A percentile compares a stretch with the other conserved stretches of the same genome.
Conservation (phyloP, 1,140 invertebrate genomes). For the Leptestheria dahalacensis region DNA sequence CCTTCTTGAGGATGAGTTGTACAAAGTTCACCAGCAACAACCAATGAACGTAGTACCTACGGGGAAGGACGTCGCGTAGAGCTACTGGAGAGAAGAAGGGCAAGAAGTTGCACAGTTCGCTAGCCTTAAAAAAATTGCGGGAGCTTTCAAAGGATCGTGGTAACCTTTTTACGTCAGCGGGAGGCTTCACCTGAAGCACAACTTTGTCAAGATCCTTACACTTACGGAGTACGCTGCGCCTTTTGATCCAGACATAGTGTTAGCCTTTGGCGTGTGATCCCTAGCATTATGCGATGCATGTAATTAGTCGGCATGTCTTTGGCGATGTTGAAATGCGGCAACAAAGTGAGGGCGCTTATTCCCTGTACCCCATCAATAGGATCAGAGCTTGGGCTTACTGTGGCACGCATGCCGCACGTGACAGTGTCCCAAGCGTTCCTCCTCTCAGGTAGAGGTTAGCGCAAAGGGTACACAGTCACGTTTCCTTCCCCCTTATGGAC, state of each 20-base stretch:
- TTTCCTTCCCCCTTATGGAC: constrained; percentile 3
- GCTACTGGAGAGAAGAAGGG: constrained; percentile 9
- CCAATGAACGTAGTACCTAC: constrained; percentile 4
- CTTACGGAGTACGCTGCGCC: not conserved
- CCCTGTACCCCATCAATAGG: not conserved
- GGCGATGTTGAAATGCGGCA: constrained; percentile 3
- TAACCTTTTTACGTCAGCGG: not conserved
- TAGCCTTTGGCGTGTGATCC: not conserved
- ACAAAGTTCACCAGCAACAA: constrained; percentile 4
- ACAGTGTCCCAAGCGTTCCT: no score
- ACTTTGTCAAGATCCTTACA: not conserved
- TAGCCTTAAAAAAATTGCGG: constrained; percentile 2
- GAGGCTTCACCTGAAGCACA: not conserved
- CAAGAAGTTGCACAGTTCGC: constrained; percentile 6
- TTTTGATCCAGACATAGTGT: not conserved
- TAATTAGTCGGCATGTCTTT: not conserved
- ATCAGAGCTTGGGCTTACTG: not conserved
- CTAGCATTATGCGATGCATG: constrained; percentile 3
- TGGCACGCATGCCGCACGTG: not conserved
- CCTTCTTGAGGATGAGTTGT: not conserved
- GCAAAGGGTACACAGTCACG: not conserved
- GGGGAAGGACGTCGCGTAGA: not conserved
- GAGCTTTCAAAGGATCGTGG: not conserved
- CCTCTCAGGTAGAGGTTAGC: not conserved
- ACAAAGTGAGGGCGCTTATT: not conserved